Evolutionary conservation across 2,888 invertebrate species (phyloP).

Genomic region (Rhingia campestris): DNA sequence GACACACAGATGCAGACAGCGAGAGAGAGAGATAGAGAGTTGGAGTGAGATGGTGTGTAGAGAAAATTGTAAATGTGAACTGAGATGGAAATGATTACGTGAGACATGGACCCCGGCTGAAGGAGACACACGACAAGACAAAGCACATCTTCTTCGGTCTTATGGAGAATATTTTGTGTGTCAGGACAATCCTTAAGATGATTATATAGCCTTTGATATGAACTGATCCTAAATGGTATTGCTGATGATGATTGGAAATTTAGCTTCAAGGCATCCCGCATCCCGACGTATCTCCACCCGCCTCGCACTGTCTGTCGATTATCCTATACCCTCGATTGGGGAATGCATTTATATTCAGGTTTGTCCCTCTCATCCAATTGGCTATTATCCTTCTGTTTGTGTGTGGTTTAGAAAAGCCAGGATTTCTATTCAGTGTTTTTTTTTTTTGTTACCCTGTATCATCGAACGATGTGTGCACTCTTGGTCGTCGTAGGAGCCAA

Average conservation of each 20-base stretch:
- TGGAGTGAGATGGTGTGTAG: too few species aligned
- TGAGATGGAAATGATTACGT: constrained; percentile 67
- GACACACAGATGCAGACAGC: constrained; percentile 18
- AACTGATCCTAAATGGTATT: constrained; percentile 68
- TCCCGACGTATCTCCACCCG: neutral
- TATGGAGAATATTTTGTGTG: constrained; percentile 27
- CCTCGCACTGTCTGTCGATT: constrained; percentile 12
- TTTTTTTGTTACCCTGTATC: constrained; percentile 26
- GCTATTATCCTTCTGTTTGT: constrained; percentile 61
- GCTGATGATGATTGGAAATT: constrained; percentile 73
- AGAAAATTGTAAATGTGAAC: constrained; percentile 68
- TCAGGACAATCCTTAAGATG: constrained; percentile 59
- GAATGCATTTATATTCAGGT: constrained; percentile 61
- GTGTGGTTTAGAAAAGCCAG: constrained; percentile 52
- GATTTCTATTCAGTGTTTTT: constrained; percentile 29
- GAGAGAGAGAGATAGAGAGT: too few species aligned
- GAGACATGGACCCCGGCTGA: constrained; percentile 21
- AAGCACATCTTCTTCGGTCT: constrained; percentile 32
- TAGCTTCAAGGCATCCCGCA: constrained; percentile 52
- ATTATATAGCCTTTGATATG: constrained; percentile 61
- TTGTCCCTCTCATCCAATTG: constrained; percentile 59
- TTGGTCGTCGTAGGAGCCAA: constrained; percentile 52
- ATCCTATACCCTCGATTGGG: constrained; percentile 19
- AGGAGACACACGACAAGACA: constrained; percentile 23
- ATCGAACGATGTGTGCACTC: constrained; percentile 7